Base-by-base conservation (phyloP, 1,140 invertebrate genomes). In the Mercenaria mercenaria region DNA sequence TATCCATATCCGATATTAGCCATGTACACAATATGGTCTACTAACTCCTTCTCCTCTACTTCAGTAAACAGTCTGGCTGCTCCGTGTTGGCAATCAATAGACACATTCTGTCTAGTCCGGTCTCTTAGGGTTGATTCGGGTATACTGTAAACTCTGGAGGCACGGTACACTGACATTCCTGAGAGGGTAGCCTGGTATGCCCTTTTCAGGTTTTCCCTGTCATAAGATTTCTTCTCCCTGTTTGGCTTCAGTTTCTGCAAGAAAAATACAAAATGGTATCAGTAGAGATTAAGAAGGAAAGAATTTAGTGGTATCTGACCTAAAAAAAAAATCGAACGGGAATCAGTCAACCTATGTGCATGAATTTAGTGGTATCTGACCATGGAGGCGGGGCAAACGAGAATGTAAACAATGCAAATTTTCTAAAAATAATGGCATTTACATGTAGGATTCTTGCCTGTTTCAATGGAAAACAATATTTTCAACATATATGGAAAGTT, bases 1-100 rank as follows among this genome's bases (percentile, higher is more conserved):
- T 81, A 81, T 10, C 77, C 77, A 56, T 81, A 81, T 10, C 26
- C 43, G 13, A 52, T n/a, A n/a, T n/a, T n/a, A n/a, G n/a, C n/a
- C n/a, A n/a, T n/a, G n/a, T n/a, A n/a, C n/a, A n/a, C n/a, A 3
- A 52, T 81, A 52, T 52, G 26, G 11, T 56, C 11, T 1, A 59
- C 77, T 23, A 81, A 39, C 32, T 81, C 26, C 37, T 26, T 59
- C 26, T 81, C 77, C 32, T 81, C 47, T 0, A n/a, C 32, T 29
- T 59, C 29, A 13, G 20, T 8, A 10, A 59, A 37, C 3, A 81
- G 34, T 32, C 11, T 10, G n/a, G 20, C 26, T 26, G 47, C 29
- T 32, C 50, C 79, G n/a, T 4, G 34, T 26, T 52, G n/a, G 56
- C 26, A 81, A 34, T 56, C 32, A 26, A 59, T 41, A 59, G 43